Base-by-base conservation (phyloP, 2,113 vertebrate species). In the Oreochromis tanganicae region DNA sequence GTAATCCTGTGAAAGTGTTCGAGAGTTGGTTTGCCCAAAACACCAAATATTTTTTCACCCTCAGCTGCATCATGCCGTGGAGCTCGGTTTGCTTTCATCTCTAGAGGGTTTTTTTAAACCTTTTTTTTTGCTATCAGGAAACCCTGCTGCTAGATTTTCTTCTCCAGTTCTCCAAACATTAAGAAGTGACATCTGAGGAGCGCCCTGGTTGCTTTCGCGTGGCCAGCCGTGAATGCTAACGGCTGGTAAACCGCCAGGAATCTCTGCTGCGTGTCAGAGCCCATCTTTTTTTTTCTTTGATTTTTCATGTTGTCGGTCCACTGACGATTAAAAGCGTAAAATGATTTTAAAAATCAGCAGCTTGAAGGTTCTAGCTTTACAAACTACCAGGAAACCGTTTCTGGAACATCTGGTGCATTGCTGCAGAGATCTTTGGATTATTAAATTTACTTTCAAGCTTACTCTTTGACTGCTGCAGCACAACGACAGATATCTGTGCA, bases 1-100 rank as follows among this genome's bases (percentile, higher is more conserved):
- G 29, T 94, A 90, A 94, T 93, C 93, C 87, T 46, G 38, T 83
- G 59, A 81, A 84, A 83, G 78, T 38, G 81, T 57, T 80, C 43
- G 43, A 80, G 29, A 16, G 57, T 50, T 17, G 54, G 55, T 82
- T 84, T 54, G 36, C 56, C 16, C 54, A 82, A 85, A 83, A 79
- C 87, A 83, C 81, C 34, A 19, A 61, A 68, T 16, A 24, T 41
- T 12, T 24, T 27, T 56, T 84, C 56, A 55, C 50, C 5, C 38
- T 66, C 5, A 12, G 81, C 14, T n/a, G 17, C 54, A 59, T 59
- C 41, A 1, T 27, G 38, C 7, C 9, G 19, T 52, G 38, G n/a
- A 61, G 63, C 21, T 50, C 4, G 29, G 81, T 91, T 43, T 54
- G 73, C 46, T 88, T 88, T 84, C 52, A 38, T 46, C 68, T 32